Percentiles rank a stretch among this genome's conserved stretches.
Evolutionary conservation across 2,113 vertebrate genomes (phyloP).

Genomic region (Erpornis zantholeuca): DNA sequence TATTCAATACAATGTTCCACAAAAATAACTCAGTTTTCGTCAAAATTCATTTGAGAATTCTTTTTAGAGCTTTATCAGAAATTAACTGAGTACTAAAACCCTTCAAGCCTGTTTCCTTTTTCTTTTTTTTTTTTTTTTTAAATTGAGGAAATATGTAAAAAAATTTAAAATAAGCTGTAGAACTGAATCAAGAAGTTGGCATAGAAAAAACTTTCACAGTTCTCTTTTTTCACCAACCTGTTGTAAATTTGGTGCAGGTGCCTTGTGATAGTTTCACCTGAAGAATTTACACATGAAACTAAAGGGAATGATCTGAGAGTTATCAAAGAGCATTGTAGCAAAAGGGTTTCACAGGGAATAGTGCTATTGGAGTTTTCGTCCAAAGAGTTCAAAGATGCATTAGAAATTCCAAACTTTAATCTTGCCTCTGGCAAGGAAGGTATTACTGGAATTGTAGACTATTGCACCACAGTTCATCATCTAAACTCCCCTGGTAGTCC

Average conservation of each 20-base stretch:
- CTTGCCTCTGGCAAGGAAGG: background rate
- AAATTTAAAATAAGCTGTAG: background rate
- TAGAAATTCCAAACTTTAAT: background rate
- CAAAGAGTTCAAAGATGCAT: background rate
- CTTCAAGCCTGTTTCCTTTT: background rate
- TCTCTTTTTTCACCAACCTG: background rate
- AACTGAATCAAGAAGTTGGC: background rate
- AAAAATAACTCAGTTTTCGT: background rate
- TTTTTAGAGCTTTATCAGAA: background rate
- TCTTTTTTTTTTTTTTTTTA: background rate
- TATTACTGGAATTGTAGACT: background rate
- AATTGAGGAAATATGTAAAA: background rate
- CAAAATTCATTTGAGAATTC: background rate
- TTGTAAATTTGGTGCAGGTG: background rate
- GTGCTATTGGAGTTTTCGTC: background rate
- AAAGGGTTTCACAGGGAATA: background rate
- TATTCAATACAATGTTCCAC: background rate
- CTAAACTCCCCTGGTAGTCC: background rate
- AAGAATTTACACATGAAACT: background rate
- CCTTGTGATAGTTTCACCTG: background rate
- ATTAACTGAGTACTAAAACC: background rate
- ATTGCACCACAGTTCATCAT: background rate
- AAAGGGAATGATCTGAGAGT: background rate
- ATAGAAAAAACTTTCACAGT: background rate
- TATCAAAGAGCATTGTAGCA: background rate